Base-by-base conservation (phyloP, 2,888 invertebrate genomes). In the Harmothoe impar region DNA sequence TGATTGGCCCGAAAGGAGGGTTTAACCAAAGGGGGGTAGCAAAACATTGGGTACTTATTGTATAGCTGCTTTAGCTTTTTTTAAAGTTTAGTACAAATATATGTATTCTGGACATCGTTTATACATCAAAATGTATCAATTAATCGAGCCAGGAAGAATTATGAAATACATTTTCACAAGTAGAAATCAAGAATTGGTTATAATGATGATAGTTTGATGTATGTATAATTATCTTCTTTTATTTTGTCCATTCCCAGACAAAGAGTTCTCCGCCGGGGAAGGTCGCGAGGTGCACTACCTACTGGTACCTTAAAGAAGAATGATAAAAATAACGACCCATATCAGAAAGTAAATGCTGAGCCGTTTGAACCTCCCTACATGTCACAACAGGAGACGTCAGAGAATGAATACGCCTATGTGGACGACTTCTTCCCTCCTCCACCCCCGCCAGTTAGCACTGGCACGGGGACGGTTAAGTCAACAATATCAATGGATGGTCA, bases 371-470 rank as follows among this genome's bases (percentile, higher is more conserved):
- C 81, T 1, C 90, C 90, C 35, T 84, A 77, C 78, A 43, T 81
- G 81, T 33, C 51, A 25, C 81, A 77, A 5, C 90, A 78, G 33
- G 90, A 90, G 43, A 90, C 90, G 29, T 56, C 54, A 12, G 90
- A 90, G 81, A 90, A 90, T 29, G 90, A 90, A 33, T 90, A 90
- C 56, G 90, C 90, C 78, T 90, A 90, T 52, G 90, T 90, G 0
- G 90, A 90, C 31, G 90, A 90, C 81, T 90, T 90, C 90, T 81
- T 90, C 56, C 90, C 90, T 12, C 90, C 90, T 17, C 81, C 90
- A 10, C 56, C 86, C 0, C 56, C 86, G 0, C 25, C 56, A 23
- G 25, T 23, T 10, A n/a, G 25, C 31, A 51, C 54, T n/a, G 25
- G 86, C 12, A 51, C 52, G 1, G 31, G 86, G 15, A 33, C 54